A percentile compares a stretch with the other conserved stretches of the same genome.
These are phyloP conservation scores for Ahaetulla prasina DNA, from an alignment of 2,113 vertebrate genomes.

Conservation along the genomic window DNA sequence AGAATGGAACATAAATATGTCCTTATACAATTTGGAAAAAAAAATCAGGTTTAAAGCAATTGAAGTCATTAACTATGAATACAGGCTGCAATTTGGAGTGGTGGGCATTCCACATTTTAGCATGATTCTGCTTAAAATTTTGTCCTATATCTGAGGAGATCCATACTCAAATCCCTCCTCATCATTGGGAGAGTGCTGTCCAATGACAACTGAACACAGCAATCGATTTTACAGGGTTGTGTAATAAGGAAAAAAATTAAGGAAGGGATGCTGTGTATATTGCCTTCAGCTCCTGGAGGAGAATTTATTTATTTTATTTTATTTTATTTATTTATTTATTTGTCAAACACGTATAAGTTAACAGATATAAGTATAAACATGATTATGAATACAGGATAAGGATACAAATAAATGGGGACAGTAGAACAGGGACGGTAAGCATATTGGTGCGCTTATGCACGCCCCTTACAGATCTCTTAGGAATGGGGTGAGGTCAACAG, in stretches of 20 bases:
- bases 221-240: not conserved
- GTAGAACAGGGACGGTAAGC: too few relatives aligned
- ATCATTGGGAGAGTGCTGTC: not conserved
- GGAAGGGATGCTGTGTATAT: not conserved
- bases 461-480: too few relatives aligned
- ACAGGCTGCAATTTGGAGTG: not conserved
- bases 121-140: not conserved
- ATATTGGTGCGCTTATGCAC: too few relatives aligned
- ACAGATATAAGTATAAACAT: too few relatives aligned
- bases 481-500: too few relatives aligned
- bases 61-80: not conserved
- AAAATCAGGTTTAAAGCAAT: not conserved
- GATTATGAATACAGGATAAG: too few relatives aligned
- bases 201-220: not conserved
- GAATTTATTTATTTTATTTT: not conserved
- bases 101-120: not conserved
- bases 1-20: slow-evolving; percentile 33
- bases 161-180: not conserved
- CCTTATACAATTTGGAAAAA: not conserved
- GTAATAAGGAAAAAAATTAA: not conserved
- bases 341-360: too few relatives aligned
- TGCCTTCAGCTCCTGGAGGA: not conserved
- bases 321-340: too few relatives aligned
- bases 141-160: not conserved
- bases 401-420: too few relatives aligned